Evolutionary conservation across 1,140 invertebrate species (phyloP).

Genomic region (Cotesia chilonis): DNA sequence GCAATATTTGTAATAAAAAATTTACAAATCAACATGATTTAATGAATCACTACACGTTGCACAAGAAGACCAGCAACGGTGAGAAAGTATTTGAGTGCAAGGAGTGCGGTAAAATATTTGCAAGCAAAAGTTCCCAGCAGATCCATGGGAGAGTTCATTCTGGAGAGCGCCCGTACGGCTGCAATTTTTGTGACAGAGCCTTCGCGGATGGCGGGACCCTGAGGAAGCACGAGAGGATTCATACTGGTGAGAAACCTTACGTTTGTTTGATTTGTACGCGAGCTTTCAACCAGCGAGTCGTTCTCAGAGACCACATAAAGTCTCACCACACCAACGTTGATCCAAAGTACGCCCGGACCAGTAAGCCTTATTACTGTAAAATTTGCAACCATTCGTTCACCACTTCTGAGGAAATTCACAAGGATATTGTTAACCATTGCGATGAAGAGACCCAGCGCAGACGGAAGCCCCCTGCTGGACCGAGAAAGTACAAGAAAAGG

Average conservation of each 20-base stretch:
- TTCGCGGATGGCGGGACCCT: conserved; percentile 72
- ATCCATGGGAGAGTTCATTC: conserved; percentile 73
- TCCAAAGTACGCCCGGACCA: no score
- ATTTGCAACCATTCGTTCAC: no score
- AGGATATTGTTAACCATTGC: no score
- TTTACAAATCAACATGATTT: conserved; percentile 56
- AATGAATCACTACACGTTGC: conserved; percentile 51
- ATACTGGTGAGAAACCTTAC: conserved; percentile 74
- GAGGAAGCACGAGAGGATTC: conserved; percentile 71
- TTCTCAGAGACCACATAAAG: conserved; percentile 64
- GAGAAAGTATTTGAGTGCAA: conserved; percentile 63
- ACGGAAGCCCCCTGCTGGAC: no score
- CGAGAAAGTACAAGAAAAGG: no score
- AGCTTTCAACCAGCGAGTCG: conserved; percentile 69
- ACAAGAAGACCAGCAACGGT: conserved; percentile 59
- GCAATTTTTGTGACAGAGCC: conserved; percentile 82
- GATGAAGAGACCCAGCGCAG: no score
- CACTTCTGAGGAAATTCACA: no score
- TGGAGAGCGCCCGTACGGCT: conserved; percentile 74
- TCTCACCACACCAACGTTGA: no score
- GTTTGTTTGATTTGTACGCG: conserved; percentile 73
- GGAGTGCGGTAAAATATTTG: conserved; percentile 65
- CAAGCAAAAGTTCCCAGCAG: conserved; percentile 66
- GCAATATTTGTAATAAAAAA: conserved; percentile 62
- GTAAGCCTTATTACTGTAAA: no score